Evolutionary conservation across 2,797 vertebrate genomes (phyloP).

Genomic region (Enteromius treurensis): DNA sequence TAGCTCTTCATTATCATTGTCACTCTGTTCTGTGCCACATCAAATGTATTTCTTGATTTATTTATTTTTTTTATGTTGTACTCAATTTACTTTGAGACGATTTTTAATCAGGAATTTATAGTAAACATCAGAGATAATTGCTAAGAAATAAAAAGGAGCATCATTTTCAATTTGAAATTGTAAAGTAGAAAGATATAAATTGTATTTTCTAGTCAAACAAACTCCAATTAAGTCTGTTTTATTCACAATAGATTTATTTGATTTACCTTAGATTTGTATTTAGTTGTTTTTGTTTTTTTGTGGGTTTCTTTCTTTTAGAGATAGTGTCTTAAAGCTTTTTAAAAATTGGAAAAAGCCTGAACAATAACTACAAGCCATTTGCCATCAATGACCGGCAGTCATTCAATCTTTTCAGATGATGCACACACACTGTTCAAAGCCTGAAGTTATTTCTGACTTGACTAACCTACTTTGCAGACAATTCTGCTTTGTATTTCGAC

Average conservation of each 20-base stretch:
- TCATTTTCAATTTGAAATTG: neutral
- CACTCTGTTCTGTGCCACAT: too few relatives aligned
- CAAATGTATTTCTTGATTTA: too few relatives aligned
- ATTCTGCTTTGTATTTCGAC: conserved; percentile 44
- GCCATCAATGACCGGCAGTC: neutral
- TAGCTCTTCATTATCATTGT: too few relatives aligned
- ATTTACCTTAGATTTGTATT: neutral
- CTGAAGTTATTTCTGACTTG: conserved; percentile 75
- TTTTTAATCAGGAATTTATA: neutral
- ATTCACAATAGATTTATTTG: neutral
- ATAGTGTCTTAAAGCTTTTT: neutral
- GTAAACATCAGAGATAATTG: neutral
- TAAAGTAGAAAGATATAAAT: neutral
- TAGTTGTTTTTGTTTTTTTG: neutral
- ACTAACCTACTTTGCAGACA: conserved; percentile 75
- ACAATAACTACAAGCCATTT: neutral
- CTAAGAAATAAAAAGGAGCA: neutral
- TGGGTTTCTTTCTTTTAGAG: neutral
- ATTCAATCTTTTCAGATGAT: neutral
- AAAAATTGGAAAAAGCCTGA: neutral
- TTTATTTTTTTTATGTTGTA: too few relatives aligned
- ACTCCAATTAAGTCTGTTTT: neutral
- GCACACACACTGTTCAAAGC: conserved; percentile 59
- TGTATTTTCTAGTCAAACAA: neutral
- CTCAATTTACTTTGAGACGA: neutral